Base-by-base conservation (phyloP, 2,888 invertebrate species). In the Conistra vaccinii region DNA sequence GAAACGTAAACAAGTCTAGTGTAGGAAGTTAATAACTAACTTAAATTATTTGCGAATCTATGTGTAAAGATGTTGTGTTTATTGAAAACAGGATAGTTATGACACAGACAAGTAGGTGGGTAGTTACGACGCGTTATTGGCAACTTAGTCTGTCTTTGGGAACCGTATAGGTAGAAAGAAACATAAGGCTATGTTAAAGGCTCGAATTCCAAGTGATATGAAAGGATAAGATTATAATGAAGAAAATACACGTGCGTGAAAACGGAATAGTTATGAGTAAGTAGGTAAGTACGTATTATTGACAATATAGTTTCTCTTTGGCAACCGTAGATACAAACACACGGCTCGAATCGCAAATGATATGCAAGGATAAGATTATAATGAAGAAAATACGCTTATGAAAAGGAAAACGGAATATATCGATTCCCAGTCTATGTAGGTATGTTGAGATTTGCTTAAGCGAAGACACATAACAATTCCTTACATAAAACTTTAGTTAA, bases 1-100 rank as follows among this genome's bases (percentile, higher is more conserved):
- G 88, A 77, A 84, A 87, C 79, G 70, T 86, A 86, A 87, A 87
- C 79, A 84, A 84, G 29, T 55, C 26, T 26, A 14, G 75, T 68
- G 78, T 79, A 78, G 66, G 80, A 75, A 71, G 78, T 77, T 71
- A 74, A 72, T 78, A 63, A 70, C 26, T 57, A 78, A 61, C 32
- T 39, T 57, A 53, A 55, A 39, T 58, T 23, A 74, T 84, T 73
- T 12, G 65, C 45, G 10, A 77, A 65, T 39, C 23, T 5, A 20
- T 48, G 26, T 26, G 3, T 7, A 76, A 76, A 45, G 23, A 51
- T 55, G 39, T 60, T 58, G 42, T 66, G 14, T 66, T 62, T 57
- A 58, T 39, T 29, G 12, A 62, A 61, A 62, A 55, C 39, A 9
- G 39, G 23, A 26, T 26, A 32, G 4, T 32, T 53, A 12, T 61